Conservation (phyloP, 2,113 vertebrate species). For the Siphamia tubifer region DNA sequence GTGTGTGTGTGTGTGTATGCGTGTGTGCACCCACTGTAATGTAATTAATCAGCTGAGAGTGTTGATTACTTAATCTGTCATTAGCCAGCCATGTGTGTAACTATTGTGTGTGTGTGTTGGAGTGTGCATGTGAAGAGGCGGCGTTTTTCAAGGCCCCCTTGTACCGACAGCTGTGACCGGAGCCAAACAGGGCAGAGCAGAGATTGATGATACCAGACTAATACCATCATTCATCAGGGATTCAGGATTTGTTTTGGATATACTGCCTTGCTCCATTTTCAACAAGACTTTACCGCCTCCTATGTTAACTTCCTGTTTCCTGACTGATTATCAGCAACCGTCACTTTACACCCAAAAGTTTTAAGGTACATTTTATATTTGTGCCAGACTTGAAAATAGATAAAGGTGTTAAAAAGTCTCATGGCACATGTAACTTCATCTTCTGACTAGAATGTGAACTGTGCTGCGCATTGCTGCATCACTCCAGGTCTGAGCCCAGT, state of each 20-base stretch:
- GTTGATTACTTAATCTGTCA: conserved; percentile 78
- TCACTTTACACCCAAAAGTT: not conserved
- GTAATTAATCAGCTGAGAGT: conserved; percentile 73
- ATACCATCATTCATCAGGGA: conserved; percentile 65
- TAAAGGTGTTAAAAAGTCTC: no score
- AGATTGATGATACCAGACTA: conserved; percentile 70
- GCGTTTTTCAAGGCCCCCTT: conserved; percentile 46
- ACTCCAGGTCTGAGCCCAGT: no score
- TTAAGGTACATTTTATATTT: not conserved
- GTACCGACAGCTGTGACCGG: conserved; percentile 71
- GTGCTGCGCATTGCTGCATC: no score
- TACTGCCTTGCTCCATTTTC: conserved; percentile 37
- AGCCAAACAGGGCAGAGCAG: conserved; percentile 60
- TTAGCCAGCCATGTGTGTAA: conserved; percentile 59
- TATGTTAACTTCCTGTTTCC: conserved; percentile 30
- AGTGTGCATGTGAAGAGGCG: conserved; percentile 5
- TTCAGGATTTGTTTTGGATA: conserved; percentile 40
- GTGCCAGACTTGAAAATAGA: not conserved
- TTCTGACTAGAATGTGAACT: no score
- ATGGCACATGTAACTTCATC: no score
- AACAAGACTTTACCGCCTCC: conserved; percentile 26
- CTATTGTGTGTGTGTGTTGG: conserved; percentile 1
- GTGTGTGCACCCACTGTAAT: conserved; percentile 30
- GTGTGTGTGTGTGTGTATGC: not conserved
- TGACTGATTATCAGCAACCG: conserved; percentile 22